These are phyloP conservation scores for Thalassophryne amazonica DNA, from an alignment of 2,797 vertebrate genomes.

Conservation along the genomic window DNA sequence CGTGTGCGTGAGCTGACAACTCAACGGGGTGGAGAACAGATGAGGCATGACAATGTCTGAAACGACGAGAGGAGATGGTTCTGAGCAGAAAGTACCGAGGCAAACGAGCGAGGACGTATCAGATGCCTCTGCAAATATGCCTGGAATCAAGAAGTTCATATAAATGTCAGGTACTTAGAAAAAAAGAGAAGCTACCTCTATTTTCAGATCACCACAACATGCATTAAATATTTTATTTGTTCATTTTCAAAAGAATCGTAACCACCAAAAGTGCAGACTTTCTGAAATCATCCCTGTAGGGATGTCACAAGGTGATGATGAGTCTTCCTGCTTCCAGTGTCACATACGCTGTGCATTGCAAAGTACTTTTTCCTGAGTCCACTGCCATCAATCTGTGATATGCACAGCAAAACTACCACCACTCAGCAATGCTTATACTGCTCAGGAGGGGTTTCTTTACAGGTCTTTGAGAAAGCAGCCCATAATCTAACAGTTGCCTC, in stretches of 20 bases:
- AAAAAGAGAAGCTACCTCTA: too few species aligned
- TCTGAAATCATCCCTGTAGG: neutral
- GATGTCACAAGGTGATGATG: neutral
- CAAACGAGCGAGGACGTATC: neutral
- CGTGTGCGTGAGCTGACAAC: conserved; percentile 4
- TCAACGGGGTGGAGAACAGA: neutral
- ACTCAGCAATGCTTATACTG: conserved; percentile 26
- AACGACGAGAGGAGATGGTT: neutral
- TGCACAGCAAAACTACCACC: conserved; percentile 15
- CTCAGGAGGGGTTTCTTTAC: conserved; percentile 41
- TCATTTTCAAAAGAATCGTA: neutral
- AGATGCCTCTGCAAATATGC: neutral
- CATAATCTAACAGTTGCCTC: conserved; percentile 40
- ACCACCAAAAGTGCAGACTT: neutral
- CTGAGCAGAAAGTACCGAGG: neutral
- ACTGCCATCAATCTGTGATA: conserved; percentile 15
- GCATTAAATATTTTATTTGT: neutral
- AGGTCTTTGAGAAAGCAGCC: conserved; percentile 28
- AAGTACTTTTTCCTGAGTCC: neutral
- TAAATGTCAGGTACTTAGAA: neutral
- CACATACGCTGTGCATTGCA: neutral
- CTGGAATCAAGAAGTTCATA: neutral
- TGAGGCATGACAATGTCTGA: neutral
- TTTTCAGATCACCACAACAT: neutral
- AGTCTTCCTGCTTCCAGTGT: neutral